Percentiles rank a stretch among this genome's conserved stretches.
phyloP scores from a whole-genome alignment of 2,888 invertebrate genomes.

The Lepas anatifera region DNA sequence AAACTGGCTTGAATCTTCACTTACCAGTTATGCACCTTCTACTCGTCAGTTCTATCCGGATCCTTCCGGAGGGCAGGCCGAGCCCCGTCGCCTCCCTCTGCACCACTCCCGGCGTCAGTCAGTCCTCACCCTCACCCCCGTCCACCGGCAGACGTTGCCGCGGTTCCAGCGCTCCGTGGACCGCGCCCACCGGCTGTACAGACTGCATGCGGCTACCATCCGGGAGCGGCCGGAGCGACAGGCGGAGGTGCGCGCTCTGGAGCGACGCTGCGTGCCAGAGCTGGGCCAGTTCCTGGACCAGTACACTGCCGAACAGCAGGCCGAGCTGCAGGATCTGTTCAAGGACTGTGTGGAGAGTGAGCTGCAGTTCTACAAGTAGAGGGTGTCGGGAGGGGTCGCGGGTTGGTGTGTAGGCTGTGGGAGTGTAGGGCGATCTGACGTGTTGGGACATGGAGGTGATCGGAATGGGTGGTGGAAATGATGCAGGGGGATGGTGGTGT shows the following conservation, averaged over 20 bases:
- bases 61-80: neutral
- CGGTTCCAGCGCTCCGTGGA: constrained; percentile 34
- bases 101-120: too few relatives aligned
- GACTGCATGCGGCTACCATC: constrained; percentile 47
- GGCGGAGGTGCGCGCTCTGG: constrained; percentile 35
- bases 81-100: constrained; percentile 13
- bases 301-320: constrained; percentile 30
- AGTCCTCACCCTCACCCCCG: constrained; percentile 5
- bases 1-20: too few relatives aligned
- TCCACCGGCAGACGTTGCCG: constrained; percentile 27
- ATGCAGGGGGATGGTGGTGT: too few relatives aligned
- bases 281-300: constrained; percentile 32
- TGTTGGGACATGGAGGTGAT: too few relatives aligned
- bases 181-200: constrained; percentile 48
- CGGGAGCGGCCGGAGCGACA: constrained; percentile 32
- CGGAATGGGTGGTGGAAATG: too few relatives aligned
- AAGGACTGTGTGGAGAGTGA: constrained; percentile 36
- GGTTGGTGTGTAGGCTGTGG: too few relatives aligned
- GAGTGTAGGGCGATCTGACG: too few relatives aligned
- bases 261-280: constrained; percentile 34
- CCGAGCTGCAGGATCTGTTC: constrained; percentile 34
- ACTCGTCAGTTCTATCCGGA: neutral
- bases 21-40: neutral
- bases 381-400: neutral
- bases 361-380: constrained; percentile 39